Base-by-base conservation (phyloP, 1,140 invertebrate genomes). In the Lepidurus apus region DNA sequence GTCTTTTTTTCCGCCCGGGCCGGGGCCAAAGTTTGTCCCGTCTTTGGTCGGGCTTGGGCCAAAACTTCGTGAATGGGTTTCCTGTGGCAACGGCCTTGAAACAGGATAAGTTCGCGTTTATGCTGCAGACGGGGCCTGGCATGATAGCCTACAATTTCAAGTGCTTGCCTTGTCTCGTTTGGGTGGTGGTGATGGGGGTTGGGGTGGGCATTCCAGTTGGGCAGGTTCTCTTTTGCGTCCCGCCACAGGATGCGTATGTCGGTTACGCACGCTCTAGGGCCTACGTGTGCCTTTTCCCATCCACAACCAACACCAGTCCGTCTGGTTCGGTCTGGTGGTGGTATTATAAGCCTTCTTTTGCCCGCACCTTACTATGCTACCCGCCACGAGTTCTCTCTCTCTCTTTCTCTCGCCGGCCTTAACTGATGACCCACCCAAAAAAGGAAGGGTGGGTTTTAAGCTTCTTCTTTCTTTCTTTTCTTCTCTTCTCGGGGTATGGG, bases 401-500 rank as follows among this genome's bases (percentile, higher is more conserved):
- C 53, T 65, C 13, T 65, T 65, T 9, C 53, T 65, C 53, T 65
- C 53, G 17, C 53, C 21, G 53, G 53, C 53, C 53, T 65, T 65
- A 65, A 65, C 53, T 65, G 53, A 65, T 65, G 53, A 65, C 53
- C 53, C 53, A 65, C 53, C 53, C 53, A 65, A 65, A 65, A 65
- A 65, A 65, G 53, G 53, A 65, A 65, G 53, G 53, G 53, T 65
- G 53, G 53, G 53, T 65, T 65, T 65, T n/a, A 65, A 65, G 53
- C 53, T 65, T 65, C 53, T 65, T 65, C 53, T 65, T 65, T n/a
- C 53, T 65, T 13, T 47, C 10, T 10, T 7, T 65, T 65, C 17
- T 65, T 34, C 34, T 34, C 34, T 34, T 34, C 34, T 34, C 34
- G 53, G 53, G 53, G 17, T 21, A 65, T 65, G 53, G 53, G 53